A percentile compares a stretch with the other conserved stretches of the same genome.
These are phyloP conservation scores for Spodoptera picta DNA, from an alignment of 2,888 invertebrate species.

Conservation along the genomic window DNA sequence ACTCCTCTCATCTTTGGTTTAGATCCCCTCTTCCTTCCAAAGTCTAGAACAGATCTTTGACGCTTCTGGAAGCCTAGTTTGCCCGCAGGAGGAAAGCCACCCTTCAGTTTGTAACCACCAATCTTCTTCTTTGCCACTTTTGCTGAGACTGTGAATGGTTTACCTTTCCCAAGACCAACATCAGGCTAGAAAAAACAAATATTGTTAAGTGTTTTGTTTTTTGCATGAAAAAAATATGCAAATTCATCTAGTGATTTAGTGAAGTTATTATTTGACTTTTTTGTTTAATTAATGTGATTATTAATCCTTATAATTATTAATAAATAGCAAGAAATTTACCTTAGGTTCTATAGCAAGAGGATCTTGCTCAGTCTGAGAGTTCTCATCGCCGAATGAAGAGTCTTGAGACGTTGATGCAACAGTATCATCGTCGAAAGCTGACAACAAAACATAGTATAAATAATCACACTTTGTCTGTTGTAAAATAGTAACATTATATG, in stretches of 20 bases:
- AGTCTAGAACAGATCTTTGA: constrained; percentile 91
- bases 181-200: constrained; percentile 76
- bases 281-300: too few relatives aligned
- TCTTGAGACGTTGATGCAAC: constrained; percentile 91
- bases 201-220: not conserved
- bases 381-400: constrained; percentile 88
- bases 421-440: constrained; percentile 91
- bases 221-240: too few relatives aligned
- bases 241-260: too few relatives aligned
- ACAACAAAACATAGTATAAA: constrained; percentile 4
- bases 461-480: not conserved
- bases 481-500: not conserved
- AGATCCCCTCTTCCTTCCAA: constrained; percentile 94
- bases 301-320: too few relatives aligned
- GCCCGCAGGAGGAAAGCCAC: constrained; percentile 89
- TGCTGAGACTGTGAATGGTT: constrained; percentile 92
- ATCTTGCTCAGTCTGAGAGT: constrained; percentile 82
- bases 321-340: constrained; percentile 62
- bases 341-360: constrained; percentile 85
- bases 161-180: constrained; percentile 93
- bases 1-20: constrained; percentile 96
- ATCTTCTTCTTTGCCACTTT: constrained; percentile 94
- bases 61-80: constrained; percentile 93
- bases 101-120: constrained; percentile 91
- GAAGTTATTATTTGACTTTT: too few relatives aligned